phyloP scores from a whole-genome alignment of 1,140 invertebrate genomes.

The Leptinotarsa defecta region DNA sequence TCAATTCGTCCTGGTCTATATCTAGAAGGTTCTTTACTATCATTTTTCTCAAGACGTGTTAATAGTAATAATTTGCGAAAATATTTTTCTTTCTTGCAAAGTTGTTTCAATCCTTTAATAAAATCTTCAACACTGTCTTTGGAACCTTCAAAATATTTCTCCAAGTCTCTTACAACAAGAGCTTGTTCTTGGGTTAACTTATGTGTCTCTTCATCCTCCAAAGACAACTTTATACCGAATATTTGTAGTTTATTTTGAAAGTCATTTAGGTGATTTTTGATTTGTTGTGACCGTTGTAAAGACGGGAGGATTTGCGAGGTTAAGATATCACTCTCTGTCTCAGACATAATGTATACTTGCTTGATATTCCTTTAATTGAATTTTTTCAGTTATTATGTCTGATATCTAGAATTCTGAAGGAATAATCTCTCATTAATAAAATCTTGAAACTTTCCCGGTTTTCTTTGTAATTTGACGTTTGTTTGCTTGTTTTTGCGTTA shows the following conservation, averaged over 20 bases:
- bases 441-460: no score
- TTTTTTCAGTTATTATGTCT: no score
- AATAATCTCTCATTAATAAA: no score
- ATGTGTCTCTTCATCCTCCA: slow-evolving; percentile 41
- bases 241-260: slow-evolving; percentile 1
- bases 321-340: slow-evolving; percentile 1
- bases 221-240: slow-evolving; percentile 13
- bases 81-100: slow-evolving; percentile 51
- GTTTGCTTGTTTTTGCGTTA: no score
- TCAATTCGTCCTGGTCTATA: slow-evolving; percentile 40
- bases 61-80: slow-evolving; percentile 53
- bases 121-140: slow-evolving; percentile 54
- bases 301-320: slow-evolving; percentile 8
- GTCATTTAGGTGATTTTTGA: background rate
- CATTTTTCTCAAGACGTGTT: slow-evolving; percentile 39
- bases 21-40: slow-evolving; percentile 41
- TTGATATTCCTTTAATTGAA: no score
- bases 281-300: background rate
- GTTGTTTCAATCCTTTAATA: slow-evolving; percentile 52
- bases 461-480: no score
- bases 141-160: slow-evolving; percentile 46
- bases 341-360: background rate
- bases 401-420: no score
- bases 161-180: slow-evolving; percentile 47
- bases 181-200: slow-evolving; percentile 49